Evolutionary conservation across 2,113 vertebrate genomes (phyloP).

Genomic region (Vulpes lagopus): DNA sequence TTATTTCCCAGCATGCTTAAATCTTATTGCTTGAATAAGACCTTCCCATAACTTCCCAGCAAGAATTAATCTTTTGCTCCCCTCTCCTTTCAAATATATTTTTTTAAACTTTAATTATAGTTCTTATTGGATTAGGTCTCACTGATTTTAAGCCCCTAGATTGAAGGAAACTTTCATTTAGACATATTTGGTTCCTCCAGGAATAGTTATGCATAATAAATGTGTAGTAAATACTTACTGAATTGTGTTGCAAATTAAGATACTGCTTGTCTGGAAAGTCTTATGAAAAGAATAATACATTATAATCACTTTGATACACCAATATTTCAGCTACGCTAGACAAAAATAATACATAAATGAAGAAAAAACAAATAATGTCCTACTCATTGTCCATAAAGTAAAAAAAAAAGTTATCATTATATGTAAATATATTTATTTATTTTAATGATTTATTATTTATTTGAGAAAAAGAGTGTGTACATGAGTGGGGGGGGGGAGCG

Average conservation of each 20-base stretch:
- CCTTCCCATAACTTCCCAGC: neutral
- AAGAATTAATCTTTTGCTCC: neutral
- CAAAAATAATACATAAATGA: neutral
- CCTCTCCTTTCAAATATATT: neutral
- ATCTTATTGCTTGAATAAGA: neutral
- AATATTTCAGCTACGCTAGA: neutral
- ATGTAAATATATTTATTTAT: neutral
- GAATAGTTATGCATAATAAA: neutral
- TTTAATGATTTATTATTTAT: neutral
- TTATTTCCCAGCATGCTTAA: conserved; percentile 1
- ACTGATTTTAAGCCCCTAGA: neutral
- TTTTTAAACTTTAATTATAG: neutral
- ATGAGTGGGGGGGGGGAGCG: neutral
- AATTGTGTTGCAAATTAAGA: conserved; percentile 48
- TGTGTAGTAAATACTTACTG: neutral
- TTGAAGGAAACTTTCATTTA: conserved; percentile 1
- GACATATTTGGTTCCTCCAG: neutral
- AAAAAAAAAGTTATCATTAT: neutral
- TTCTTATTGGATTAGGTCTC: neutral
- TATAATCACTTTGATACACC: neutral
- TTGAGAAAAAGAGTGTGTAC: neutral
- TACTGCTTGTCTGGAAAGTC: neutral
- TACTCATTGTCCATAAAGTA: neutral
- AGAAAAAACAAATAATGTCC: neutral
- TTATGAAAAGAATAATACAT: neutral